Base-by-base conservation (phyloP, 2,113 vertebrate genomes). In the Acanthochromis polyacanthus region DNA sequence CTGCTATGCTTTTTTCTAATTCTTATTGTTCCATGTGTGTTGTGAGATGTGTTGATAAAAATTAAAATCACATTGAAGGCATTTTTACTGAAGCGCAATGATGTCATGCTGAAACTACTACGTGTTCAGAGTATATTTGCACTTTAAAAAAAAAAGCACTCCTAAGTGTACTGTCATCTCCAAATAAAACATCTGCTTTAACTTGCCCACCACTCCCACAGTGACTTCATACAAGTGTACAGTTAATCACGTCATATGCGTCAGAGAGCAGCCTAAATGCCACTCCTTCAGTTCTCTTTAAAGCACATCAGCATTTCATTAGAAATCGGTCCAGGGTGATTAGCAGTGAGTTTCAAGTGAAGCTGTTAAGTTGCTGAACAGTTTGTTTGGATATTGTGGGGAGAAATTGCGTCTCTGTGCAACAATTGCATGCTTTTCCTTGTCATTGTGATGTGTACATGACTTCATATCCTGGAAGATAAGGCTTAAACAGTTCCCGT, bases 191-290 rank as follows among this genome's bases (percentile, higher is more conserved):
- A 52, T 64, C 50, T 58, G 82, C 32, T 40, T 19, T 10, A 15
- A 78, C 75, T 62, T 76, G 63, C 48, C 17, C 17, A n/a, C 57
- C 52, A 51, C 59, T 30, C 66, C 48, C 50, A 17, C 36, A 60
- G 52, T 15, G 20, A 19, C 20, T 61, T 71, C 28, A 17, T 25
- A 22, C 15, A 10, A 22, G 65, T 17, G 45, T 79, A 43, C 50
- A 46, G 43, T 83, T 77, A 64, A 85, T 84, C 56, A 56, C n/a
- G 60, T 83, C 20, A 69, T 36, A 75, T 28, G 28, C 3, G 0
- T 4, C 10, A 16, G 23, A 43, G 74, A 66, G 65, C 55, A 57
- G 7, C 3, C 52, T n/a, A 23, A 72, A 23, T 1, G 10, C 38
- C 0, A 8, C 48, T 20, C 16, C 23, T 19, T 10, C 48, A 2